Conservation (phyloP, 1,140 invertebrate genomes). For the Pogonomyrmex barbatus region DNA sequence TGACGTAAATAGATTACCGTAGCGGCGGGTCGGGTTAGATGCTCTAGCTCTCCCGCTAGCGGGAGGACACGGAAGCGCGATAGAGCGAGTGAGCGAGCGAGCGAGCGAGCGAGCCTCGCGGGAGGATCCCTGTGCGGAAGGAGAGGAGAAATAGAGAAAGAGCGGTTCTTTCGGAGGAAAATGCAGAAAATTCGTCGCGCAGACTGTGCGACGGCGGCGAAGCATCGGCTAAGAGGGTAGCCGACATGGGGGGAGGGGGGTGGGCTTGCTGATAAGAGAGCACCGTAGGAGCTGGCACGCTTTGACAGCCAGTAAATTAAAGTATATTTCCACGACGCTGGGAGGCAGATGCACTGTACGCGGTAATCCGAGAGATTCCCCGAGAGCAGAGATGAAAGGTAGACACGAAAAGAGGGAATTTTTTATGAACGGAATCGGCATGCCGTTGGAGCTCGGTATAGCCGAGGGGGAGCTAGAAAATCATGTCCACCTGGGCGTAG, state of each 20-base stretch:
- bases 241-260: slow-evolving; percentile 52
- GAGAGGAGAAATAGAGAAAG: slow-evolving; percentile 6
- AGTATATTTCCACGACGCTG: slow-evolving; percentile 75
- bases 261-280: slow-evolving; percentile 70
- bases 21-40: slow-evolving; percentile 68
- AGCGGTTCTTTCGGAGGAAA: slow-evolving; percentile 55
- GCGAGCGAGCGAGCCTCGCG: slow-evolving; percentile 33
- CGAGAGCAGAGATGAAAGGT: slow-evolving; percentile 69
- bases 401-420: slow-evolving; percentile 71
- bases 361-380: slow-evolving; percentile 71
- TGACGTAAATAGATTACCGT: slow-evolving; percentile 74
- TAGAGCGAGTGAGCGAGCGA: slow-evolving; percentile 18
- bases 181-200: slow-evolving; percentile 58
- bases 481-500: slow-evolving; percentile 69
- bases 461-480: slow-evolving; percentile 59
- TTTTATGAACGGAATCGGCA: slow-evolving; percentile 74
- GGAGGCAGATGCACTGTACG: slow-evolving; percentile 72
- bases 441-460: slow-evolving; percentile 40
- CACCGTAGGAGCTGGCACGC: slow-evolving; percentile 71
- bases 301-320: slow-evolving; percentile 77
- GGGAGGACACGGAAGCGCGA: slow-evolving; percentile 39
- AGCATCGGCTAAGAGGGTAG: slow-evolving; percentile 55
- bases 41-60: slow-evolving; percentile 57
- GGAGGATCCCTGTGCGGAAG: slow-evolving; percentile 56
- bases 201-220: slow-evolving; percentile 51